These are phyloP conservation scores for Chloroceryle inda DNA, from an alignment of 2,797 vertebrate species.

Conservation along the genomic window DNA sequence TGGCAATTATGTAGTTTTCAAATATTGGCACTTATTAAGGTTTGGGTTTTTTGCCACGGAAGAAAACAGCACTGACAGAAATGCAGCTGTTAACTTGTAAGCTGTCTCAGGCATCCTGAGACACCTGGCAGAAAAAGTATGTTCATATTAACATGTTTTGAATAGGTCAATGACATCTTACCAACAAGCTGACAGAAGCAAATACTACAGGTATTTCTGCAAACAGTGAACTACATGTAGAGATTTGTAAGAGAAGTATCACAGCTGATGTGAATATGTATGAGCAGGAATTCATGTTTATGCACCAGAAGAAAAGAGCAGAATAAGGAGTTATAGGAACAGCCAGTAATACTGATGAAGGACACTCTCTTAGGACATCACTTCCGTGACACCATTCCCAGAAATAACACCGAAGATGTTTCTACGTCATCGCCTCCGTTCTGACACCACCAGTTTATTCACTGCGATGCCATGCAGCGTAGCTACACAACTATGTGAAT, in stretches of 20 bases:
- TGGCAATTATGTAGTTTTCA: neutral
- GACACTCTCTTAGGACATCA: neutral
- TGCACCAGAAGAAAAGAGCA: neutral
- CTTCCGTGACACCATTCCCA: neutral
- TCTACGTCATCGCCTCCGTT: neutral
- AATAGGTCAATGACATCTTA: neutral
- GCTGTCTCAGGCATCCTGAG: neutral
- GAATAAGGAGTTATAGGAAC: neutral
- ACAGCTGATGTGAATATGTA: neutral
- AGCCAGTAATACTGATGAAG: neutral
- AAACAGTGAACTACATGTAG: neutral
- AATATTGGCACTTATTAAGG: neutral
- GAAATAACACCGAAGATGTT: neutral
- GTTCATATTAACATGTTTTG: neutral
- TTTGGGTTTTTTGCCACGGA: rapidly evolving
- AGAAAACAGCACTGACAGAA: neutral
- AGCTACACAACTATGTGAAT: neutral
- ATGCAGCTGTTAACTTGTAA: neutral
- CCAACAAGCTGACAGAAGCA: neutral
- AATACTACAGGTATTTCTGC: neutral
- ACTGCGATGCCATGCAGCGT: neutral
- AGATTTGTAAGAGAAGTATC: neutral
- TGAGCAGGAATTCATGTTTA: neutral
- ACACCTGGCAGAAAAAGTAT: neutral
- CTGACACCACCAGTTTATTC: neutral